Base-by-base conservation (phyloP, 2,797 vertebrate genomes). In the Syngnathus acus region DNA sequence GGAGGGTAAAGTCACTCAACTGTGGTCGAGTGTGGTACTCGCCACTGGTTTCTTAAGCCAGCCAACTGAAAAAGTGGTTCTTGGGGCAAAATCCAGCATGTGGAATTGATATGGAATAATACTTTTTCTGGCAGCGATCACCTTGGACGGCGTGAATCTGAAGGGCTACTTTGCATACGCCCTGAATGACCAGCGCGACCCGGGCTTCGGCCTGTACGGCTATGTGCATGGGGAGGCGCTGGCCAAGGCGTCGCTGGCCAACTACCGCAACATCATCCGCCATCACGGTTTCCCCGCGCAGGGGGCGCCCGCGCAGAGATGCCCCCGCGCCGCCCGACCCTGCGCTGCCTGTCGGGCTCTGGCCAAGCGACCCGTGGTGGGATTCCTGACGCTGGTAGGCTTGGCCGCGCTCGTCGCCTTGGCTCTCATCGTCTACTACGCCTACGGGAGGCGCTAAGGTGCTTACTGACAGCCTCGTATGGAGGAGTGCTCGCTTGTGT, bases 111-210 rank as follows among this genome's bases (percentile, higher is more conserved):
- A 38, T 65, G 51, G 40, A 6, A 10, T 3, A 10, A 13, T 3
- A 10, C 48, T 21, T 69, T 13, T 48, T 16, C 65, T 51, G 85
- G 64, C 84, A 99, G 96, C 96, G 5, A 89, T 92, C 67, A 64
- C 79, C n/a, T 80, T 98, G 88, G 97, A 99, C 59, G 92, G 92
- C 0, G 87, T 99, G 39, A 95, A 97, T 80, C 88, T 99, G 48
- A 91, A 91, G 71, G 97, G 96, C 19, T 99, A 98, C 90, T 99
- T 99, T 74, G 89, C 92, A 5, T 98, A 98, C 72, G 94, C 94
- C 1, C 92, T 99, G 72, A 96, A 79, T 2, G 96, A 99, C 85
- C 92, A 90, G 61, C 87, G 89, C 4, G 93, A 95, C 87, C 94
- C 94, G 0, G 92, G 89, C 37, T 97, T 94, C 2, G 96, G 97